Base-by-base conservation (phyloP, 2,113 vertebrate genomes). In the Strix aluco region DNA sequence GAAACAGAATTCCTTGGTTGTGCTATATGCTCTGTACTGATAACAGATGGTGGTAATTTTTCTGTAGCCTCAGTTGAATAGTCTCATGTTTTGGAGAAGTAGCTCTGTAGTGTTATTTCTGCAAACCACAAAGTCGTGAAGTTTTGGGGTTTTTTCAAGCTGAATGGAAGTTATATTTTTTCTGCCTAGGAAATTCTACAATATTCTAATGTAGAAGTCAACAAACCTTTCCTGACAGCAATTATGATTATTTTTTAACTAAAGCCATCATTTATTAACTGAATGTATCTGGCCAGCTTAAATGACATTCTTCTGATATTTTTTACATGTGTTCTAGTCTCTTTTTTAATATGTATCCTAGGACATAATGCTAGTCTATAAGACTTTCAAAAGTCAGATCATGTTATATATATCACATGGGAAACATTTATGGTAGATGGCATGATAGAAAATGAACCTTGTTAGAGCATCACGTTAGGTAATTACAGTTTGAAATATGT, bases 1-100 rank as follows among this genome's bases (percentile, higher is more conserved):
- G 95, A 96, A 96, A 93, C 69, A 94, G 82, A 94, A 94, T 92
- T 91, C 44, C 52, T 95, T 92, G 13, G n/a, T 96, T 83, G 57
- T 91, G 57, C 74, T 95, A 75, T 80, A 54, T 67, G 23, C 29
- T 93, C n/a, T 92, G 36, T 78, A 84, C 80, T 79, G 92, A 86
- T 86, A 96, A 95, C 91, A 96, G 90, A 93, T 96, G 90, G 96
- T 81, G 73, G 61, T 47, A 84, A 55, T 84, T 89, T 94, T 96
- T 86, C 65, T 84, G 52, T 79, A 82, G 86, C 86, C 83, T 95
- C 70, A 67, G 61, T 3, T 96, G 77, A 95, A 89, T 87, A 87
- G 80, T 63, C 57, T 63, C 3, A 2, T 92, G 55, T 89, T 92
- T 92, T 81, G 14, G 55, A 71, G 63, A 66, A 86, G 75, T 57